Evolutionary conservation across 2,797 vertebrate species (phyloP), one percentile per base, ranked within the genome.

Genomic region (Oreortyx pictus): DNA sequence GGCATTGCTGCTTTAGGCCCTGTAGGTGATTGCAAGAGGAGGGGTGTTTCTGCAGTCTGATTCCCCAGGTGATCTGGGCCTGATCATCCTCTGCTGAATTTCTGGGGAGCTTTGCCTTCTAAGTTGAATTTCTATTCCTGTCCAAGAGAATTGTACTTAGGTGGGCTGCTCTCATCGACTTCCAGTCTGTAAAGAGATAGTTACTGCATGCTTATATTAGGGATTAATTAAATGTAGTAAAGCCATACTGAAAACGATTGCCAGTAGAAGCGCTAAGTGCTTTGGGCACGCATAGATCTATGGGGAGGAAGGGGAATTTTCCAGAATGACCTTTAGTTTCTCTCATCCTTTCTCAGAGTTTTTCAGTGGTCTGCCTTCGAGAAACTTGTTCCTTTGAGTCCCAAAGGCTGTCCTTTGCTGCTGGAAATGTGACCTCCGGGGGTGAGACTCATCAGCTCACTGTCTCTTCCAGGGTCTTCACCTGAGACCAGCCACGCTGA

Each of bases 381-480:
- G 59, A 37, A 50, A 9, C 23, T 83, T 76, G n/a, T 73, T 78
- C 65, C 59, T 84, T 79, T 90, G 41, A 27, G 31, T 91, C 50
- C 66, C 50, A 76, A 24, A 64, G 64, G 70, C 31, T 15, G 8
- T 86, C 44, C 61, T 82, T 71, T 88, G 12, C 39, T 39, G 39
- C 39, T 39, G 39, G 39, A 39, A 39, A 13, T 39, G 39, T 50
- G 86, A 35, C n/a, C 33, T 78, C 39, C 39, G 62, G 50, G 80
- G 24, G 24, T 24, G 67, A 83, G 35, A 29, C 50, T 88, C 78
- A 83, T 84, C 1, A 44, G 5, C 68, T 85, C 20, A 6, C 75
- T 93, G 27, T 94, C 60, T 92, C 29, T 96, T 96, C 52, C 91
- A 97, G 97, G 95, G 35, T 94, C 92, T 67, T 66, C 92, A 90